phyloP scores from a whole-genome alignment of 1,140 invertebrate species.

The Pseudomyrmex flavicornis region DNA sequence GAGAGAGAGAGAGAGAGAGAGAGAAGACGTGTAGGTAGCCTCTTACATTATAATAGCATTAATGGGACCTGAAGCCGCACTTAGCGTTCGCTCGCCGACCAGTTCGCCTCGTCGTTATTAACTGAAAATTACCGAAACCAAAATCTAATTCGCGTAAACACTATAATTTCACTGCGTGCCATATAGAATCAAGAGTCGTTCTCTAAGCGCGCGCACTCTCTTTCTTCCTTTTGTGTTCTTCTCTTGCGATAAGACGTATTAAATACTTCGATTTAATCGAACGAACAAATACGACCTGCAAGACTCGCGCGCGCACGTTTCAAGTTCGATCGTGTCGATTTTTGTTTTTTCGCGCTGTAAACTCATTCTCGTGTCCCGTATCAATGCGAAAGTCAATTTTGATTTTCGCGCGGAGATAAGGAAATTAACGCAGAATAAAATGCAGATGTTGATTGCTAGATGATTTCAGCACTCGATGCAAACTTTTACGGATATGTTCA shows the following conservation, averaged over 20 bases:
- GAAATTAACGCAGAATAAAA: neutral
- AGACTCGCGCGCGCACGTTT: slow-evolving; percentile 1
- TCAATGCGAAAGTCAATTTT: neutral
- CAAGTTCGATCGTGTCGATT: neutral
- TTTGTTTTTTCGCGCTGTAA: neutral
- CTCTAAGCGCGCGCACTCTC: slow-evolving; percentile 32
- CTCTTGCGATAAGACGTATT: slow-evolving; percentile 26
- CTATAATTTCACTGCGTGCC: slow-evolving; percentile 72
- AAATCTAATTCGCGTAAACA: slow-evolving; percentile 81
- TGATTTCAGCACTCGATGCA: neutral
- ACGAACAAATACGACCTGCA: slow-evolving; percentile 2
- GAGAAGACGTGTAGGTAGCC: slow-evolving; percentile 68
- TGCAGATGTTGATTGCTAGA: neutral
- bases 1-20: slow-evolving; percentile 22
- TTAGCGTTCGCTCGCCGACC: slow-evolving; percentile 70
- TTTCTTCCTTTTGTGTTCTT: slow-evolving; percentile 1
- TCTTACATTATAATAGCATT: slow-evolving; percentile 77
- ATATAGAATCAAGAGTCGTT: slow-evolving; percentile 41
- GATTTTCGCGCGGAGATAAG: neutral
- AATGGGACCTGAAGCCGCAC: slow-evolving; percentile 71
- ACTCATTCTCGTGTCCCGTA: neutral
- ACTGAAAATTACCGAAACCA: slow-evolving; percentile 81
- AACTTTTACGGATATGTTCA: too few species aligned
- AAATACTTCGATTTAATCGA: slow-evolving; percentile 34
- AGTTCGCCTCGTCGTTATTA: slow-evolving; percentile 76